Conservation (phyloP, 2,888 invertebrate genomes). For the Zelleria hepariella region DNA sequence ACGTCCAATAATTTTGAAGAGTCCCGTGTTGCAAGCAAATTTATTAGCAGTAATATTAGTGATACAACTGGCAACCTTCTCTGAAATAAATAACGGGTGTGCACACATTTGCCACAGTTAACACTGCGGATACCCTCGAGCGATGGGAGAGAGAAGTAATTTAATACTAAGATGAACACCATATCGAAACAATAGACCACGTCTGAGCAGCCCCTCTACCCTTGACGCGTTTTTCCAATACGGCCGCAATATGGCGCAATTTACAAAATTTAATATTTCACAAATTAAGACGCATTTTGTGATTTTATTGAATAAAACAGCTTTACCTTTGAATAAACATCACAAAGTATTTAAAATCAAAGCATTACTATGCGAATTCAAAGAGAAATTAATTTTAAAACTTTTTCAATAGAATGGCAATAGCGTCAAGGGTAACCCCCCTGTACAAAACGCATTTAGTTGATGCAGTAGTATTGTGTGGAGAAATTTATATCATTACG, state of each 20-base stretch:
- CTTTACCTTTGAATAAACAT: no score
- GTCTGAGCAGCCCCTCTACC: no score
- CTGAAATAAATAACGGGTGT: constrained; percentile 40
- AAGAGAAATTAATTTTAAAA: no score
- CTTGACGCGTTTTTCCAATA: no score
- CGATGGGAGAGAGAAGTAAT: constrained; percentile 5
- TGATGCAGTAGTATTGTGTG: background rate
- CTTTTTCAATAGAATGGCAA: no score
- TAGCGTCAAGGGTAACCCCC: no score
- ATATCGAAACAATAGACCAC: constrained; percentile 13
- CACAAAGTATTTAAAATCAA: no score
- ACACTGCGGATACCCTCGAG: constrained; percentile 13
- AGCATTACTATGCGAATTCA: no score
- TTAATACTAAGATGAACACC: constrained; percentile 5
- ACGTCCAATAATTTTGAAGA: constrained; percentile 6
- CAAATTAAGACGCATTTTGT: no score
- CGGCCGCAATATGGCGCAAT: no score
- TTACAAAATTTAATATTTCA: no score
- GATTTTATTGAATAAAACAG: no score
- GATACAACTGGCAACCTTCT: constrained; percentile 4
- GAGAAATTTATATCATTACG: background rate
- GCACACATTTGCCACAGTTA: constrained; percentile 32
- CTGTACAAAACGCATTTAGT: background rate
- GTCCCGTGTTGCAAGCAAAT: constrained; percentile 2
- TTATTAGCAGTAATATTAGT: constrained; percentile 5